Evolutionary conservation across 2,113 vertebrate species (phyloP), one percentile per base, ranked within the genome.

Genomic region (Pipa parva): DNA sequence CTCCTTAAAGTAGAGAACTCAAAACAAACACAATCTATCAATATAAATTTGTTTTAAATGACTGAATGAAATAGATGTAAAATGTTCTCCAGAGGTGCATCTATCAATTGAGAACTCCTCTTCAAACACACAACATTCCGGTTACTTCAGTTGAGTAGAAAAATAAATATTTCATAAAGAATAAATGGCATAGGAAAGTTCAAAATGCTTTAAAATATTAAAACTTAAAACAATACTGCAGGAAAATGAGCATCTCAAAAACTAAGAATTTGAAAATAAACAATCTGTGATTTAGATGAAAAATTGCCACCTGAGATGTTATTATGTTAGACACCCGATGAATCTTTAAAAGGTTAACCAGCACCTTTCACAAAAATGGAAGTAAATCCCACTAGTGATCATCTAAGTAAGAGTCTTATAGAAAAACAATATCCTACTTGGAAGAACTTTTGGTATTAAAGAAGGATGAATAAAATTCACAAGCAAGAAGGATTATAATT

Each of bases 271-370:
- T 42, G n/a, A 3, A n/a, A 42, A n/a, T 42, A n/a, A 13, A n/a
- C 17, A 42, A 42, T 1, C 3, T 2, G 39, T n/a, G n/a, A n/a
- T n/a, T n/a, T 20, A 12, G 10, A 3, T 33, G 18, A 15, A 48
- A 7, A 18, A 7, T 33, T 59, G 39, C 56, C 45, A 59, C 64
- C 64, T 59, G 64, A 68, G 64, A 68, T 36, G 25, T 7, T n/a
- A n/a, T 36, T 26, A 33, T 21, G 31, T 33, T 66, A 36, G 39
- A 39, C 45, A 50, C 3, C 29, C 3, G 15, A 51, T 13, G 42
- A 21, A 31, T 69, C 56, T 58, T 10, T 15, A n/a, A 46, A 27
- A n/a, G 18, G 29, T 9, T 59, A 27, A 10, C 26, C 37, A 58
- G 27, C 29, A 36, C 55, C 54, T 22, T n/a, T 29, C 55, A 58